Evolutionary conservation across 2,888 invertebrate species (phyloP), one percentile per base, ranked within the genome.

Genomic region (Drosophila borealis): DNA sequence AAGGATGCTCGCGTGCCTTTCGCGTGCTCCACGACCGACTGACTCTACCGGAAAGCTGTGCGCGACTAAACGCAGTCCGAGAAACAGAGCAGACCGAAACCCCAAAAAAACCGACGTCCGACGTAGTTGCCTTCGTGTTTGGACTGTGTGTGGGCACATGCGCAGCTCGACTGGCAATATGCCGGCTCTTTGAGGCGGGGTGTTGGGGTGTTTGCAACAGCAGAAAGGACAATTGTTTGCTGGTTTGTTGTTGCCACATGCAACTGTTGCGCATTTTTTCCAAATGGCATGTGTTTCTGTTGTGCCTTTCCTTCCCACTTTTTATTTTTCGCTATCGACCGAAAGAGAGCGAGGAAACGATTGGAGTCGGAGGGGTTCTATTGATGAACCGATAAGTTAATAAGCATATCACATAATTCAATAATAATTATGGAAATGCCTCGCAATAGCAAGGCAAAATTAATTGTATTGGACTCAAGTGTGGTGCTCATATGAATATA

Each of bases 201-300:
- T 17, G 21, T n/a, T 17, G 0, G 13, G 19, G 49, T 41, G 59
- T 14, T 56, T 46, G 51, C 62, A 78, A 62, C 74, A 66, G 75
- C 72, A 51, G 80, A 80, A 82, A 81, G 82, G 55, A 82, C 82
- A 82, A 82, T 82, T 82, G 85, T 85, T 85, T 82, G 80, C 60
- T 66, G 69, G 49, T 61, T 68, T 75, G 74, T 74, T 79, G 75
- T 55, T 70, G 74, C 77, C 68, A 68, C 75, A 75, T 81, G 85
- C 82, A 82, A 82, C 82, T 82, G 82, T 82, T 82, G 82, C 82
- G 82, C 82, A 85, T 82, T 82, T 82, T 82, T 82, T 82, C 67
- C 70, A 77, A 81, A 72, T 77, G 81, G 64, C 69, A 17, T 46
- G 55, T 70, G 59, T 67, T 75, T 63, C 76, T 66, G 54, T 70